Conservation (phyloP, 2,113 vertebrate genomes). For the Naja naja region DNA sequence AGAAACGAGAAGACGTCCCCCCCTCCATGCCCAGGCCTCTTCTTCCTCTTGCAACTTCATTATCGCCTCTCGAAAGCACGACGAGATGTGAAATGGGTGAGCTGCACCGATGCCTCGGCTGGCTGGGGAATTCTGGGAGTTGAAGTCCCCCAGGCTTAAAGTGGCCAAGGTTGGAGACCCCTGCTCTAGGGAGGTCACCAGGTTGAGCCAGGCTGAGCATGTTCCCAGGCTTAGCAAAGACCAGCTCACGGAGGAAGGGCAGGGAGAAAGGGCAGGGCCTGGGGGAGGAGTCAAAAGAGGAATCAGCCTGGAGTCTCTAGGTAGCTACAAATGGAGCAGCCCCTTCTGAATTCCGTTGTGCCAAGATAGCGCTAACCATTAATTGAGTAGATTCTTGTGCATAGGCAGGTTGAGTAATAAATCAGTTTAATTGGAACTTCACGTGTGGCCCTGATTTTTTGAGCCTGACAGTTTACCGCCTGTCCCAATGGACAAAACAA, state of each 20-base stretch:
- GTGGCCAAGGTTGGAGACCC: too few relatives aligned
- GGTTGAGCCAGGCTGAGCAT: neutral
- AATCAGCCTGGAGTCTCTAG: neutral
- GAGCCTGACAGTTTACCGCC: neutral
- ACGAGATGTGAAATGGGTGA: slow-evolving; percentile 81
- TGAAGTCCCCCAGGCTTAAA: too few relatives aligned
- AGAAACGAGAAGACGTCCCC: neutral
- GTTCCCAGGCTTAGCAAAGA: neutral
- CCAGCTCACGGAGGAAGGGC: neutral
- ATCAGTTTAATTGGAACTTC: neutral
- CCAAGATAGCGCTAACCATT: neutral
- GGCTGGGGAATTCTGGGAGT: too few relatives aligned
- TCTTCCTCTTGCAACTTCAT: slow-evolving; percentile 78
- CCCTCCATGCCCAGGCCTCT: slow-evolving; percentile 56
- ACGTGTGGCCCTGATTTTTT: neutral
- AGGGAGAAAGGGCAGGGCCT: neutral
- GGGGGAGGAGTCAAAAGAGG: neutral
- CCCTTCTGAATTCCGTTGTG: neutral
- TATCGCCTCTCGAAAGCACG: slow-evolving; percentile 75
- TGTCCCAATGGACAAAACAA: neutral
- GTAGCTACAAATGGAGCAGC: neutral
- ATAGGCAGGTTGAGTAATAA: neutral
- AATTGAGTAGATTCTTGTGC: neutral
- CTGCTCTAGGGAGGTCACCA: neutral
- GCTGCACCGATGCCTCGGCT: slow-evolving; percentile 79